Conservation (phyloP, 2,113 vertebrate genomes). For the Hypomesus transpacificus region DNA sequence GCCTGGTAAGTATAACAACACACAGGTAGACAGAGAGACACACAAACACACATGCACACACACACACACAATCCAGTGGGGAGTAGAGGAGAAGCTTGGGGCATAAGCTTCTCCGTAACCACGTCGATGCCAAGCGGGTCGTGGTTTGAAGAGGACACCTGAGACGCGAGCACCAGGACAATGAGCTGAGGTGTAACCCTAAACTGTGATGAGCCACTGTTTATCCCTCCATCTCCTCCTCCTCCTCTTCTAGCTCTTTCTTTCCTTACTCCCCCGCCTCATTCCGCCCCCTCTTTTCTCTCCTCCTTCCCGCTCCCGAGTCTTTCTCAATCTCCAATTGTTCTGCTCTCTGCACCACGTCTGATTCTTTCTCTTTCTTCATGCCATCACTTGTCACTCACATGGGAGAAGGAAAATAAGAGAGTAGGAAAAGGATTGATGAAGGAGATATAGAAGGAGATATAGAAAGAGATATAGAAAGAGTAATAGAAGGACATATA, state of each 20-base stretch:
- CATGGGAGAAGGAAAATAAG: slow-evolving; percentile 3
- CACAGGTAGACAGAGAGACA: slow-evolving; percentile 24
- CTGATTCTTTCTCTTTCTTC: slow-evolving; percentile 5
- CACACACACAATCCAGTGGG: not conserved
- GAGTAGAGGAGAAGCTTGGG: slow-evolving; percentile 28
- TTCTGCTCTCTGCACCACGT: not conserved
- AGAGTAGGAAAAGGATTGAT: not conserved
- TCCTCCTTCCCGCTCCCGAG: not conserved
- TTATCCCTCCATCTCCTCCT: slow-evolving; percentile 43
- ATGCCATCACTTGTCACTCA: slow-evolving; percentile 22
- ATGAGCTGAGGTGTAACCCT: slow-evolving; percentile 75
- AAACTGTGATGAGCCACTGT: slow-evolving; percentile 65
- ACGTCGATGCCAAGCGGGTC: slow-evolving; percentile 65
- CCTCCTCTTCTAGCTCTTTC: slow-evolving; percentile 46
- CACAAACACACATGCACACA: not conserved
- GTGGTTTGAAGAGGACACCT: slow-evolving; percentile 74
- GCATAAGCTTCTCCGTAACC: slow-evolving; percentile 59
- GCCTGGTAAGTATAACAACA: slow-evolving; percentile 10
- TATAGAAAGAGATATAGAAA: not conserved
- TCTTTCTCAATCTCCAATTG: not conserved
- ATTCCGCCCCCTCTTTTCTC: slow-evolving; percentile 14
- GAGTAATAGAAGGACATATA: not conserved
- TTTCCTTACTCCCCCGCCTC: slow-evolving; percentile 51
- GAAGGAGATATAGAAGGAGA: not conserved
- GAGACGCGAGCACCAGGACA: slow-evolving; percentile 72